A percentile compares a stretch with the other conserved stretches of the same genome.
These are phyloP conservation scores for Drosophila seclusa DNA, from an alignment of 2,888 invertebrate species.

Conservation along the genomic window DNA sequence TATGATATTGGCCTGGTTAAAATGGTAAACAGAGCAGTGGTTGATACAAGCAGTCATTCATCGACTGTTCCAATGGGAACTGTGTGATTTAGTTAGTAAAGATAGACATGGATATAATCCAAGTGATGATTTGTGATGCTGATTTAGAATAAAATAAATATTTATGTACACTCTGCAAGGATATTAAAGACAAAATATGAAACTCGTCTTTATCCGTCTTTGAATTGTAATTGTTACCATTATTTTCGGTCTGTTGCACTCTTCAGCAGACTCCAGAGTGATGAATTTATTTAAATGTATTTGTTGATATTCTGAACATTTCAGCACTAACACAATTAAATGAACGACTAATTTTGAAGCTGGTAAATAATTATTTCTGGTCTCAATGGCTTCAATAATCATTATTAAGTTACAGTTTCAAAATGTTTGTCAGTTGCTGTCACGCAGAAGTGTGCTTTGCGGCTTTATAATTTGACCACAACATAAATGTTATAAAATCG, in stretches of 20 bases:
- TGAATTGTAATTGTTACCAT: too few species aligned
- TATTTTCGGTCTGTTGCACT: too few species aligned
- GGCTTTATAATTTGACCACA: slow-evolving; percentile 47
- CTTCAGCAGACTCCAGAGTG: too few species aligned
- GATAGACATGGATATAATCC: too few species aligned
- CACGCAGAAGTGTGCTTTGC: slow-evolving; percentile 16
- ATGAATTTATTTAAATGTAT: too few species aligned
- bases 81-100: background rate
- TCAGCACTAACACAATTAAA: background rate
- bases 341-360: background rate
- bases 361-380: background rate
- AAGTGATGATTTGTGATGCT: too few species aligned
- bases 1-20: background rate
- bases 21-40: background rate
- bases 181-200: too few species aligned
- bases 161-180: too few species aligned
- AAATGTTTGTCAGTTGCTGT: slow-evolving; percentile 5
- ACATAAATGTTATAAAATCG: slow-evolving; percentile 18
- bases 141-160: too few species aligned
- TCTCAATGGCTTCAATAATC: background rate
- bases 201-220: too few species aligned
- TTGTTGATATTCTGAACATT: too few species aligned
- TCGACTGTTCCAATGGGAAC: background rate
- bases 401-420: background rate
- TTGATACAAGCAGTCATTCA: background rate